Percentiles rank a stretch among this genome's conserved stretches.
phyloP scores from a whole-genome alignment of 2,113 vertebrate genomes.

The Picathartes gymnocephalus region DNA sequence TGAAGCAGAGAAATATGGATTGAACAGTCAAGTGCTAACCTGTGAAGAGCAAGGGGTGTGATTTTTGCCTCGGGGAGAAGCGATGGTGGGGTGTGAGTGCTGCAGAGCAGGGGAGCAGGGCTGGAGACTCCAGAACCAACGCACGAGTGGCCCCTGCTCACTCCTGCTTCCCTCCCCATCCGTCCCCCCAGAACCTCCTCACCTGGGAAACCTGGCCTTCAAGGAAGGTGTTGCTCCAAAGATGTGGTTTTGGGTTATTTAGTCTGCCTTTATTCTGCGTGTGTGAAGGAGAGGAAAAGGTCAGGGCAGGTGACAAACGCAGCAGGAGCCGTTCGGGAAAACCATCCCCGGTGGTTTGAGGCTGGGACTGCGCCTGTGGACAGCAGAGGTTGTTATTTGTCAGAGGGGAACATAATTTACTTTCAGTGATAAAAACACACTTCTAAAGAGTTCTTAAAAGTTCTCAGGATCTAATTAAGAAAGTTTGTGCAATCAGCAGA shows the following conservation, averaged over 20 bases:
- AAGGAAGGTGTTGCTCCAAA: neutral
- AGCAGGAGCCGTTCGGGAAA: neutral
- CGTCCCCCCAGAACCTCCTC: neutral
- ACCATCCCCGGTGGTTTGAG: neutral
- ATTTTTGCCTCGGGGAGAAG: neutral
- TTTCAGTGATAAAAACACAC: neutral
- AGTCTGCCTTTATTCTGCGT: no score
- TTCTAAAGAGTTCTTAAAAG: neutral
- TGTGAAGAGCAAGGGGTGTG: neutral
- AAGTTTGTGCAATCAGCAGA: neutral
- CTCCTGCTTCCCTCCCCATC: neutral
- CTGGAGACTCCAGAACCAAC: neutral
- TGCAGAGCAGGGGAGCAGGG: neutral
- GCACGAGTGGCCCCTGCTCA: accelerated
- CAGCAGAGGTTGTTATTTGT: neutral
- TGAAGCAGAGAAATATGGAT: neutral
- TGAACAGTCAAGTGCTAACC: neutral
- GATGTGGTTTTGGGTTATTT: no score
- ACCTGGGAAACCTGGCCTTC: neutral
- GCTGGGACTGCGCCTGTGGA: neutral
- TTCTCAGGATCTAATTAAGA: neutral
- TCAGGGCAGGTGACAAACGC: neutral
- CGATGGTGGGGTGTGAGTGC: neutral
- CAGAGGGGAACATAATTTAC: neutral
- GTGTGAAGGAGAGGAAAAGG: no score